Evolutionary conservation across 2,888 invertebrate genomes (phyloP).

Genomic region (Netelia fuscicornis): DNA sequence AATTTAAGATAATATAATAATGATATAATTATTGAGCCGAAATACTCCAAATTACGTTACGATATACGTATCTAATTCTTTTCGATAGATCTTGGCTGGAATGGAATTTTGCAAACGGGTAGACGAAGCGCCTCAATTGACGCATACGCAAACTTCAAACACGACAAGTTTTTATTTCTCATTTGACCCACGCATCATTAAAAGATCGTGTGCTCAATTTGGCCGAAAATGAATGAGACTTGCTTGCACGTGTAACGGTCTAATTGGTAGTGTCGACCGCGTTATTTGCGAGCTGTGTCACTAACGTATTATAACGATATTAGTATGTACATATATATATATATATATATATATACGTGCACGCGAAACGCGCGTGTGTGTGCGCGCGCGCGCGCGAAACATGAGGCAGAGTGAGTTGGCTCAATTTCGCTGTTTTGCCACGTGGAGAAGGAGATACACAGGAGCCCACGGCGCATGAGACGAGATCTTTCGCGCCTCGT

Average conservation of each 20-base stretch:
- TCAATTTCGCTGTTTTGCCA: constrained; percentile 29
- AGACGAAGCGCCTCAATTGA: neutral
- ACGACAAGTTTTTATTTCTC: neutral
- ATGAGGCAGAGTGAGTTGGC: neutral
- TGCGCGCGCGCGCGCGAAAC: neutral
- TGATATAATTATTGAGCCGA: neutral
- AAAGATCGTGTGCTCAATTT: neutral
- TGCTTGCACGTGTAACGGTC: neutral
- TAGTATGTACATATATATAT: constrained; percentile 15
- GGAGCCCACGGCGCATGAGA: constrained; percentile 31
- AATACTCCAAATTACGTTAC: neutral
- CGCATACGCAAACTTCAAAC: neutral
- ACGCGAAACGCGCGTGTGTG: too few relatives aligned
- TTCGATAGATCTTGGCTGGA: neutral
- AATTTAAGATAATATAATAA: neutral
- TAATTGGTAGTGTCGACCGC: constrained; percentile 12
- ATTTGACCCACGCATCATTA: neutral
- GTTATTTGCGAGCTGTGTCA: constrained; percentile 16
- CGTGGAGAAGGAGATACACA: constrained; percentile 37
- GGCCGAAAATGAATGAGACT: neutral
- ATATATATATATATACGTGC: neutral
- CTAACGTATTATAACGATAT: neutral
- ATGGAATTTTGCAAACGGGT: neutral
- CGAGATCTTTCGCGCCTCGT: constrained; percentile 31
- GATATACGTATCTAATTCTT: neutral